Conservation (phyloP, 2,797 vertebrate genomes). For the Sphenodon punctatus region DNA sequence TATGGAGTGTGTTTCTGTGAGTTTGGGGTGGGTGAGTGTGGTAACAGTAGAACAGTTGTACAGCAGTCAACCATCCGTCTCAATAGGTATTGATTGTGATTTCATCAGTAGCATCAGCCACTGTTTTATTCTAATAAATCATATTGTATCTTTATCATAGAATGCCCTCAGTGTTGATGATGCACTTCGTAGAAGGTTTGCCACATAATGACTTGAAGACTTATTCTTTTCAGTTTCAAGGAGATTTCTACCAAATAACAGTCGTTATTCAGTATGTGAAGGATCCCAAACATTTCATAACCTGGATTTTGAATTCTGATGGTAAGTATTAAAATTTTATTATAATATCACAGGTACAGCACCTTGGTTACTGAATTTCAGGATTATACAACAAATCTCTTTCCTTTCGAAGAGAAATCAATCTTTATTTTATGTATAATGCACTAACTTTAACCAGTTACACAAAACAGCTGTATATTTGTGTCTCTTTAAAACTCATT, state of each 20-base stretch:
- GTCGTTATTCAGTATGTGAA: slow-evolving; percentile 85
- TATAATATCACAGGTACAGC: neutral
- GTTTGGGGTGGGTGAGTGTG: no score
- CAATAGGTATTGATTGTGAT: neutral
- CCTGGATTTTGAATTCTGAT: slow-evolving; percentile 82
- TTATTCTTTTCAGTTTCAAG: slow-evolving; percentile 84
- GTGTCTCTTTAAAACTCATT: no score
- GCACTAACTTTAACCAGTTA: no score
- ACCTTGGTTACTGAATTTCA: neutral
- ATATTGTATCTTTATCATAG: slow-evolving; percentile 70
- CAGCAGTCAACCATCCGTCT: neutral
- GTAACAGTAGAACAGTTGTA: neutral
- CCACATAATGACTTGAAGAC: slow-evolving; percentile 77
- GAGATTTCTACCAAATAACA: slow-evolving; percentile 77
- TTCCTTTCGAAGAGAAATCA: neutral
- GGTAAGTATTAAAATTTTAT: slow-evolving; percentile 76
- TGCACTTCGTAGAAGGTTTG: slow-evolving; percentile 93
- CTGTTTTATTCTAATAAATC: slow-evolving; percentile 23
- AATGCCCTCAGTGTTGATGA: slow-evolving; percentile 80
- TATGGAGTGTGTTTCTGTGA: no score
- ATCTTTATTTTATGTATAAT: neutral
- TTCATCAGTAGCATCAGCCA: neutral
- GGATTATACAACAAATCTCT: neutral
- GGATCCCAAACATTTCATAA: slow-evolving; percentile 84
- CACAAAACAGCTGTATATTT: no score